Percentiles rank a stretch among this genome's conserved stretches.
These are phyloP conservation scores for Pomatostomus ruficeps DNA, from an alignment of 2,113 vertebrate genomes.

Conservation along the genomic window DNA sequence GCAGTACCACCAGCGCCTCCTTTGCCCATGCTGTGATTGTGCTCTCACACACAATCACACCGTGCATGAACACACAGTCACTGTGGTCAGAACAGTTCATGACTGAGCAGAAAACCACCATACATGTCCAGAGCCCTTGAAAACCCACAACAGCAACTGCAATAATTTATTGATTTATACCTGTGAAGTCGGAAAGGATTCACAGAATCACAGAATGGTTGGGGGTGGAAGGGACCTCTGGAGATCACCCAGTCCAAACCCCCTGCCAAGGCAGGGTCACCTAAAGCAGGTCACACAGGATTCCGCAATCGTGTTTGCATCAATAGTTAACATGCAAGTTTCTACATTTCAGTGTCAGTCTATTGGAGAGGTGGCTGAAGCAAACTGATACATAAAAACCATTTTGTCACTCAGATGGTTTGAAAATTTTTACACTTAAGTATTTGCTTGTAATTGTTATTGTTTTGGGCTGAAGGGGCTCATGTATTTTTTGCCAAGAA, in stretches of 20 bases:
- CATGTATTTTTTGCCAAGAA: neutral
- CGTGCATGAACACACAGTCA: neutral
- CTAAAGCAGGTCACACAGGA: neutral
- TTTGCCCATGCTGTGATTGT: accelerated
- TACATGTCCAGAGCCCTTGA: neutral
- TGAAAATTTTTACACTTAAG: neutral
- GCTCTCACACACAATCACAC: neutral
- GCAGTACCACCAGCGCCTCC: neutral
- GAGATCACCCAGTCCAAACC: neutral
- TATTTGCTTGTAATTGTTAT: neutral
- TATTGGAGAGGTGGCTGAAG: neutral
- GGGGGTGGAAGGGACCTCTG: neutral
- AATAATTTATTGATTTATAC: neutral
- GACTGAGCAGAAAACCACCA: neutral
- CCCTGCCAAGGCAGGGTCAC: neutral
- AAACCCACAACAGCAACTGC: neutral
- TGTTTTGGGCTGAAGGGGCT: neutral
- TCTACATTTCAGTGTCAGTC: neutral
- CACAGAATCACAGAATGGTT: neutral
- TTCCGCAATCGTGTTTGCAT: neutral
- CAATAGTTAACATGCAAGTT: neutral
- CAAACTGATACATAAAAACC: neutral
- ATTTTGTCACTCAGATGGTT: neutral
- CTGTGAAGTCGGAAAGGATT: neutral
- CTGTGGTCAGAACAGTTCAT: neutral